Evolutionary conservation across 2,113 vertebrate genomes (phyloP), one percentile per base, ranked within the genome.

Genomic region (Hemicordylus capensis): DNA sequence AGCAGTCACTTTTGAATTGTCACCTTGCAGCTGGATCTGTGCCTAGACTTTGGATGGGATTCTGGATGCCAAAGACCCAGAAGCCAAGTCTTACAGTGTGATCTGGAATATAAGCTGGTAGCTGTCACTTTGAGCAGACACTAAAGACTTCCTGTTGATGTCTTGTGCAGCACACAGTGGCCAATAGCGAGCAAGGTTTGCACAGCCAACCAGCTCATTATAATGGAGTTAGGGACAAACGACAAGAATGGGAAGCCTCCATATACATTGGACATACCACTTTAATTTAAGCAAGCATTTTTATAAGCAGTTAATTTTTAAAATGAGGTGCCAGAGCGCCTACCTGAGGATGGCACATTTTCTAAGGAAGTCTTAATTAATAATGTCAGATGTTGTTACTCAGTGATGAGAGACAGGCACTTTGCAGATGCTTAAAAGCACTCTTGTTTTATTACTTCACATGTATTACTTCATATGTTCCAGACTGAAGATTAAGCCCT

Each of bases 11-110:
- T 79, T 72, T 54, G 80, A 87, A 72, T 72, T 77, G 74, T 56
- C 80, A 87, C 76, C 76, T 80, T 79, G 56, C n/a, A 73, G 66
- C 76, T 85, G 84, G 76, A 67, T 12, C n/a, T 72, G 48, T 85
- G 84, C 67, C 84, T 67, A 80, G 76, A 79, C 42, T 46, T 34
- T 70, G 83, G 64, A 70, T 34, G 70, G 64, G 83, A 28, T 58
- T 48, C 37, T 85, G 67, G 34, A 63, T 80, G 67, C 76, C 17
- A 39, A 31, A n/a, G 67, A 58, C n/a, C 44, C 59, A 31, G 42
- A 72, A 72, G 67, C 67, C 74, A 67, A 84, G 19, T 84, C n/a
- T 63, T 51, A 26, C 42, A 61, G 6, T 39, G 34, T 73, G 67
- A 80, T 85, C 67, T 69, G 58, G 44, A 85, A 63, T 24, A 51